Base-by-base conservation (phyloP, 2,113 vertebrate genomes). In the Cavia aperea region DNA sequence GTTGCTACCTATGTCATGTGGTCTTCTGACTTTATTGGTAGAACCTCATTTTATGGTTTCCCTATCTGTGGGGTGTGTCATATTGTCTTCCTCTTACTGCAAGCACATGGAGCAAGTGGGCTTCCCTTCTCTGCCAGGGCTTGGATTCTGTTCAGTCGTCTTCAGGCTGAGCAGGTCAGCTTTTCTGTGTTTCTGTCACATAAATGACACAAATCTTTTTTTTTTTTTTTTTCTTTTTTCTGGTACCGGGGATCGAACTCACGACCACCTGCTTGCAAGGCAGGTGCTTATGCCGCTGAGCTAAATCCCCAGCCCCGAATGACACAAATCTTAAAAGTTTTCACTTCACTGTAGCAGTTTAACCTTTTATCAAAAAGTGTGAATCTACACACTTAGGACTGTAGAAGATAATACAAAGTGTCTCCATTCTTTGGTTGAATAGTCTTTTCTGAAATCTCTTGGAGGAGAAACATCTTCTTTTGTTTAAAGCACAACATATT, bases 401-500 rank as follows among this genome's bases (percentile, higher is more conserved):
- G 29, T 31, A 33, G 51, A 73, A 94, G 10, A 73, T 43, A 75
- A n/a, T 68, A 79, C 21, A 43, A 91, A 93, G 68, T 77, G 21
- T 49, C 31, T 95, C 33, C 11, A 26, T 39, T 68, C 12, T 91
- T 88, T 72, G 84, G 39, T 33, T 4, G 85, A 92, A 49, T 58
- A 19, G 11, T 95, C 65, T 94, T 54, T 60, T 78, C 29, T 26
- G n/a, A 92, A 94, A 88, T 82, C 5, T 39, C 19, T 94, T 93
- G n/a, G 14, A 51, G 75, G 7, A 83, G 46, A 60, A 94, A 73
- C 65, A 92, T 96, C 72, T 86, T 96, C 4, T 33, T 85, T 84
- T 66, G 87, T 93, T 96, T 89, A 13, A 95, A 92, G 89, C 51
- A 6, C 66, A 84, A 68, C 14, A 2, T 90, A 15, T 78, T 91